Evolutionary conservation across 2,888 invertebrate species (phyloP), one percentile per base, ranked within the genome.

Genomic region (Coenonympha glycerion): DNA sequence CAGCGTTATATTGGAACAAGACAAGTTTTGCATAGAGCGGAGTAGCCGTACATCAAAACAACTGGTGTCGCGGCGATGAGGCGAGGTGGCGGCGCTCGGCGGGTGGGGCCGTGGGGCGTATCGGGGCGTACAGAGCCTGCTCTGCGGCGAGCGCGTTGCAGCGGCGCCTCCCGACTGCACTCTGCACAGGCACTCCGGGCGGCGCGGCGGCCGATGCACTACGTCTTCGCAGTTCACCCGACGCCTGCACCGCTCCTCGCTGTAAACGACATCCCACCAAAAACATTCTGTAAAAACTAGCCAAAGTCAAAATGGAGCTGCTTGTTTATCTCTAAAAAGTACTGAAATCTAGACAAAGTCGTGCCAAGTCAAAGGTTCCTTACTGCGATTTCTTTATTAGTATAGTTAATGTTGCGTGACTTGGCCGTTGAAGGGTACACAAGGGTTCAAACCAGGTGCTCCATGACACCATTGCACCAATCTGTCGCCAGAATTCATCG

Each of bases 1-100:
- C 51, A 55, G 53, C 55, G 59, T 56, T 58, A 61, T 61, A 55
- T 52, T 54, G 53, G 52, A 52, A 54, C 58, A 57, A 55, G 71
- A 56, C 62, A 59, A 76, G 80, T 82, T 84, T 81, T 77, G 81
- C 81, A 79, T 80, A 80, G 78, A 73, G 72, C 74, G 72, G 71
- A 69, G 74, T 73, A 74, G 83, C 78, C 79, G 83, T 84, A 84
- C 82, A 82, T 85, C 83, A 85, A 84, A 86, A 85, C 83, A 81
- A 83, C 80, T 79, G 76, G 73, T 73, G 75, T 73, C 66, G 73
- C 65, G 58, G 63, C 58, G 60, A 62, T 60, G 64, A 59, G 60
- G 60, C 60, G 61, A 62, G 64, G 60, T 65, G 64, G 57, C 55
- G 63, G 57, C 61, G 65, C 61, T 57, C 58, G 57, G 65, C 49